Base-by-base conservation (phyloP, 2,113 vertebrate genomes). In the Grus americana region DNA sequence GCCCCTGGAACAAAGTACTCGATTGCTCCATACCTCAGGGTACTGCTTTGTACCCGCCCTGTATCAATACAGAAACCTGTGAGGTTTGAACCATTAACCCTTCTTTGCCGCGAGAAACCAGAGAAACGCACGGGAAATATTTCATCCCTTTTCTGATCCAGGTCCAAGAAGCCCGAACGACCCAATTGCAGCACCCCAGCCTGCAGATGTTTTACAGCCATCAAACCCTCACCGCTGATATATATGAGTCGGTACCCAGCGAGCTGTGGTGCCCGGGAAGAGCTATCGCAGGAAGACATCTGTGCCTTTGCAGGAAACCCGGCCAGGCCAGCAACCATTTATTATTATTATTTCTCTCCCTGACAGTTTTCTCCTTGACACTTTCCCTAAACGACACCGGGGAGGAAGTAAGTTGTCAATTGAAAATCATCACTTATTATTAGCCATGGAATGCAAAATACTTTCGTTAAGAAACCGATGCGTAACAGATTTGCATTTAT, bases 281-380 rank as follows among this genome's bases (percentile, higher is more conserved):
- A 98, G 93, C 98, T 99, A 99, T 99, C 98, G 29, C 94, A 97
- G 98, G 97, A 97, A 98, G 97, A 98, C 99, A 99, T 99, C 98
- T 99, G 99, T 97, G 98, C 97, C 92, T 91, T 95, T 91, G 93
- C 96, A 98, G 98, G 98, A 99, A 99, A 97, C 97, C 94, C 97
- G 91, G 91, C 95, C 88, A 92, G 86, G 76, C 71, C 94, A 95
- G 94, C 92, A 80, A 57, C 91, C 86, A 90, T 44, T 78, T 73
- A 4, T 88, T 12, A 75, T 71, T n/a, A 75, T 76, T 72, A 76
- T 90, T 84, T 68, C 82, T 92, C 68, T 79, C 94, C 83, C 91
- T 84, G 76, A 44, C 86, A 89, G 80, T 90, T 92, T 92, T 96
- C 96, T 91, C 88, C 95, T 96, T 90, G 92, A 93, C 74, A 87